Conservation (phyloP, 1,140 invertebrate genomes). For the Drosophila guanche region DNA sequence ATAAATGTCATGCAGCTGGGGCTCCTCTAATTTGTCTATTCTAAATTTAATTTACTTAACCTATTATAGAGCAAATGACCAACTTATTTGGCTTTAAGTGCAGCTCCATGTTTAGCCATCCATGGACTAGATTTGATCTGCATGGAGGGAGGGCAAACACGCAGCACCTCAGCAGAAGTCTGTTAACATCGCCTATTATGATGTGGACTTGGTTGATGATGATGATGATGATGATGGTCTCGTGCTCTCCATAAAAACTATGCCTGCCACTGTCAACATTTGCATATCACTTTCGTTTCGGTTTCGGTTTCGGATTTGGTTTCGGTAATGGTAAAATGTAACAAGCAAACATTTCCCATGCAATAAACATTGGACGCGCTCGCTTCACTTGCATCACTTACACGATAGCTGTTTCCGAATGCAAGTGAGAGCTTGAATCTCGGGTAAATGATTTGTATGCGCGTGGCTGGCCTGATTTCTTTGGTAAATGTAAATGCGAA, state of each 20-base stretch:
- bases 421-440: not conserved
- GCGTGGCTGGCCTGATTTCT: too few relatives aligned
- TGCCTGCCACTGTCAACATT: conserved; percentile 64
- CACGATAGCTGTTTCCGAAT: too few relatives aligned
- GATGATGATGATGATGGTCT: conserved; percentile 48
- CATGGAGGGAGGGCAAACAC: conserved; percentile 9
- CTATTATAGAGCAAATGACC: conserved; percentile 29
- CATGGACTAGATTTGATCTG: conserved; percentile 21
- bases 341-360: conserved; percentile 38
- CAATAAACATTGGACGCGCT: conserved; percentile 3
- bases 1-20: conserved; percentile 70
- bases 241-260: conserved; percentile 53
- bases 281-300: conserved; percentile 72
- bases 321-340: conserved; percentile 52
- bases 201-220: not conserved
- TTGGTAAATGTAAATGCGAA: conserved; percentile 6
- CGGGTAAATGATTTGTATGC: conserved; percentile 7
- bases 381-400: not conserved
- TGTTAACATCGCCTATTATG: conserved; percentile 21
- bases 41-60: conserved; percentile 54
- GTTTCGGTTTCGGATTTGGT: conserved; percentile 35
- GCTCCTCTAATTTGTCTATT: conserved; percentile 65
- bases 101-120: not conserved
- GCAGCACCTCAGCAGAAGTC: not conserved
- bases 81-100: conserved; percentile 44